Percentiles rank a stretch among this genome's conserved stretches.
phyloP scores from a whole-genome alignment of 2,888 invertebrate species.

The Agriotes lineatus region DNA sequence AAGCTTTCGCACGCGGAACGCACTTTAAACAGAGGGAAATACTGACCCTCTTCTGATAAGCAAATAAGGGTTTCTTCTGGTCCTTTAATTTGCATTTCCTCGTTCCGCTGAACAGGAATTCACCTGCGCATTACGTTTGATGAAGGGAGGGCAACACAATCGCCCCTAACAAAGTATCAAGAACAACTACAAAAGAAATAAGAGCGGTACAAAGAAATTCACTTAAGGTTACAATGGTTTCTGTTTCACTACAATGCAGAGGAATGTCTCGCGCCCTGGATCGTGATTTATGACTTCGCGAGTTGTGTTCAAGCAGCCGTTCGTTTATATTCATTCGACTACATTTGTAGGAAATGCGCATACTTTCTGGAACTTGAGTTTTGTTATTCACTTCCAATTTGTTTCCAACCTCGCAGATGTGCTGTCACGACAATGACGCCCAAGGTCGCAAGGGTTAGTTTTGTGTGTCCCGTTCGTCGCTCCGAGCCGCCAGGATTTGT shows the following conservation, averaged over 20 bases:
- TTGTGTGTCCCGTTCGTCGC: no score
- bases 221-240: conserved; percentile 42
- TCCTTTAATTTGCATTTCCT: conserved; percentile 18
- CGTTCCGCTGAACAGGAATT: neutral
- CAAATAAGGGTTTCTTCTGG: neutral
- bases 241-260: conserved; percentile 40
- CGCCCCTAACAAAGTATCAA: conserved; percentile 36
- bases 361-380: conserved; percentile 33
- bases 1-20: no score
- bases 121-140: conserved; percentile 13
- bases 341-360: conserved; percentile 35
- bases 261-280: conserved; percentile 35
- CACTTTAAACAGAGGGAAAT: no score
- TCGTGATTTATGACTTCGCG: conserved; percentile 42
- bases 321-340: conserved; percentile 43
- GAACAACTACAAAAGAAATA: conserved; percentile 39
- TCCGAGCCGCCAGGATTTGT: no score
- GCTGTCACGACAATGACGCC: conserved; percentile 4
- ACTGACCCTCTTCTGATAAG: no score
- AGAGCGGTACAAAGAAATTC: conserved; percentile 42
- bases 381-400: conserved; percentile 42
- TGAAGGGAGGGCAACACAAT: conserved; percentile 15
- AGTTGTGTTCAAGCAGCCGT: conserved; percentile 38
- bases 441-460: no score
- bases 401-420: conserved; percentile 20